A percentile compares a stretch with the other conserved stretches of the same genome.
Conservation (phyloP, 2,888 invertebrate species). For the Serrognathus titanus region DNA sequence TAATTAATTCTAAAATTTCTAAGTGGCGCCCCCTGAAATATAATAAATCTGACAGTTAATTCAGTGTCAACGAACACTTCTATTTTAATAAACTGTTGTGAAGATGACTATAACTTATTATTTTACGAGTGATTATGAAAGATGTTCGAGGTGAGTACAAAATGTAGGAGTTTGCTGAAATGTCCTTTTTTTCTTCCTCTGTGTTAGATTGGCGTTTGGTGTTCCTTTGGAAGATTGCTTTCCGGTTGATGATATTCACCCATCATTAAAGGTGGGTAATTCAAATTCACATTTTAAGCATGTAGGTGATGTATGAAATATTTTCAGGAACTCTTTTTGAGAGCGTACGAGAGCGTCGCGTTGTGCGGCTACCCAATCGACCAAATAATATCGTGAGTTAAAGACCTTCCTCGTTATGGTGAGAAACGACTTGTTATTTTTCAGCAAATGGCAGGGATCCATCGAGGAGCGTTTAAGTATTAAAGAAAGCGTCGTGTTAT, state of each 20-base stretch:
- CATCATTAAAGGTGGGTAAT: constrained; percentile 10
- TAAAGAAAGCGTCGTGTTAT: constrained; percentile 12
- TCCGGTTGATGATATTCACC: constrained; percentile 13
- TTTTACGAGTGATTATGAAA: constrained; percentile 4
- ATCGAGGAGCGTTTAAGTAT: constrained; percentile 9
- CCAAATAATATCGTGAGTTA: constrained; percentile 9
- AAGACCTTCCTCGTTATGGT: too few species aligned
- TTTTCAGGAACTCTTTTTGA: constrained; percentile 11
- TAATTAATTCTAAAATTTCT: too few species aligned
- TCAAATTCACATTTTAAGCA: neutral
- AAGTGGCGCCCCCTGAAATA: too few species aligned
- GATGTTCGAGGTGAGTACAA: constrained; percentile 7
- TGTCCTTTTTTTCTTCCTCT: neutral
- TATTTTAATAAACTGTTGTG: neutral
- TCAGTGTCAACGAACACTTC: neutral
- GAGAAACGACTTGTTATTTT: neutral
- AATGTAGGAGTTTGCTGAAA: neutral
- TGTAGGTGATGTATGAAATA: neutral
- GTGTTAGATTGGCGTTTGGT: constrained; percentile 14
- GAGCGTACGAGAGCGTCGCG: constrained; percentile 11
- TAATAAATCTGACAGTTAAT: too few species aligned
- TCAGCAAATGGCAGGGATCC: constrained; percentile 14
- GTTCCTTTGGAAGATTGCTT: constrained; percentile 18
- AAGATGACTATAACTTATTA: constrained; percentile 11
- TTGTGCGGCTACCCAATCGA: constrained; percentile 8